Conservation (phyloP, 2,113 vertebrate species). For the Symphodus melops region DNA sequence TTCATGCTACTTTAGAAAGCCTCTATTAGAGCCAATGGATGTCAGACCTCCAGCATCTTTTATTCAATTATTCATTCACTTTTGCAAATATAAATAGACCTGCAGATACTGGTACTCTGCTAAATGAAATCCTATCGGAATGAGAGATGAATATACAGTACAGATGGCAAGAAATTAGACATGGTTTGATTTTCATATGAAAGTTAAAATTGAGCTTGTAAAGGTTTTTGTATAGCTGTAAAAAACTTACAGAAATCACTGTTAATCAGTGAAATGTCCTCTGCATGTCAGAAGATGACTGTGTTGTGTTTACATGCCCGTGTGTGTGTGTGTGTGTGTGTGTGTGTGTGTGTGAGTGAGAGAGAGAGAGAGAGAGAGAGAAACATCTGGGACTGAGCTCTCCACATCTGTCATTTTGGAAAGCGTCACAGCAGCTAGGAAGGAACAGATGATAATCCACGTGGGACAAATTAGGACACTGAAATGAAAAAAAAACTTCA, state of each 20-base stretch:
- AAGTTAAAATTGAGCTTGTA: too few relatives aligned
- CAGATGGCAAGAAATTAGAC: background rate
- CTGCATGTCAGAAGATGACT: background rate
- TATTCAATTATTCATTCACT: background rate
- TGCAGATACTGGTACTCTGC: too few relatives aligned
- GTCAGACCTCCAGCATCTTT: background rate
- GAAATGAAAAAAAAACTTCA: slow-evolving; percentile 1
- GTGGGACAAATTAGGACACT: slow-evolving; percentile 60
- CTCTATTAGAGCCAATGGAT: background rate
- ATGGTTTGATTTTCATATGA: background rate
- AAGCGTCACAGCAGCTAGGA: slow-evolving; percentile 34
- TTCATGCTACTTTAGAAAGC: background rate
- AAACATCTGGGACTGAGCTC: slow-evolving; percentile 19
- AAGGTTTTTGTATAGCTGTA: too few relatives aligned
- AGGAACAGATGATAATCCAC: slow-evolving; percentile 50
- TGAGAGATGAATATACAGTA: background rate
- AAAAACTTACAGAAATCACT: too few relatives aligned
- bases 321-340: background rate
- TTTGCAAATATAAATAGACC: background rate
- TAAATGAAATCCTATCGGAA: background rate
- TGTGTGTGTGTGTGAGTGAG: background rate
- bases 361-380: background rate
- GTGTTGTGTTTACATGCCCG: background rate
- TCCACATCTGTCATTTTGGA: slow-evolving; percentile 62
- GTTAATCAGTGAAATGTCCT: too few relatives aligned